Percentiles rank a stretch among this genome's conserved stretches.
phyloP scores from a whole-genome alignment of 2,113 vertebrate genomes.

The Rhinichthys klamathensis region DNA sequence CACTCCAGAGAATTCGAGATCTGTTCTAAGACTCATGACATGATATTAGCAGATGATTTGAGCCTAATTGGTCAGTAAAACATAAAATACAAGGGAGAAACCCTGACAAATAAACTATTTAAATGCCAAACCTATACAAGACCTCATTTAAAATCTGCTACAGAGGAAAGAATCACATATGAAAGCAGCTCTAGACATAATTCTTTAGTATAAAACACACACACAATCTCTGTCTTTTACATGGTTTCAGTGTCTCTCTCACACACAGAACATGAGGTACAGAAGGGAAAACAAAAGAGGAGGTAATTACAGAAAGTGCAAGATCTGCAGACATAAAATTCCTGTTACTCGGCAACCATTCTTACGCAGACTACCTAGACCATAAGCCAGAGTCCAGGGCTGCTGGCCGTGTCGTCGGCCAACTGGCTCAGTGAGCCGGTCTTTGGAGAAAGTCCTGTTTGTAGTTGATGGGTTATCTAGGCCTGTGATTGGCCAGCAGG shows the following conservation, averaged over 20 bases:
- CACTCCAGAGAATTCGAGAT: neutral
- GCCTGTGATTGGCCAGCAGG: constrained; percentile 78
- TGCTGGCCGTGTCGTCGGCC: neutral
- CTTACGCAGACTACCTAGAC: constrained; percentile 13
- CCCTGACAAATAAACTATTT: neutral
- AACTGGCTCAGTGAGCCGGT: constrained; percentile 9
- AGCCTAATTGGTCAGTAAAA: neutral
- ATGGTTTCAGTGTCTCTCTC: neutral
- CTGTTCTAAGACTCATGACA: neutral
- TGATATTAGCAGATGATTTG: neutral
- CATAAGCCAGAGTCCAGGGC: constrained; percentile 25
- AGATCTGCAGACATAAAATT: constrained; percentile 29
- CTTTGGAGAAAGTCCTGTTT: constrained; percentile 38
- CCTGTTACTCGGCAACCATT: neutral
- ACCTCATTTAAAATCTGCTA: constrained; percentile 1
- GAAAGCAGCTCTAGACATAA: constrained; percentile 11
- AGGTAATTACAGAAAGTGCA: constrained; percentile 36
- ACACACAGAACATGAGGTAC: constrained; percentile 12
- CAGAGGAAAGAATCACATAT: neutral
- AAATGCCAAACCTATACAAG: neutral
- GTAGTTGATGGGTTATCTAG: constrained; percentile 71
- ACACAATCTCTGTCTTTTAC: neutral
- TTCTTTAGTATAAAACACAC: constrained; percentile 2
- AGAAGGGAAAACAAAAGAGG: constrained; percentile 30
- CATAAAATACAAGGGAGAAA: neutral